Conservation (phyloP, 2,113 vertebrate genomes). For the Emydocephalus ijimae region DNA sequence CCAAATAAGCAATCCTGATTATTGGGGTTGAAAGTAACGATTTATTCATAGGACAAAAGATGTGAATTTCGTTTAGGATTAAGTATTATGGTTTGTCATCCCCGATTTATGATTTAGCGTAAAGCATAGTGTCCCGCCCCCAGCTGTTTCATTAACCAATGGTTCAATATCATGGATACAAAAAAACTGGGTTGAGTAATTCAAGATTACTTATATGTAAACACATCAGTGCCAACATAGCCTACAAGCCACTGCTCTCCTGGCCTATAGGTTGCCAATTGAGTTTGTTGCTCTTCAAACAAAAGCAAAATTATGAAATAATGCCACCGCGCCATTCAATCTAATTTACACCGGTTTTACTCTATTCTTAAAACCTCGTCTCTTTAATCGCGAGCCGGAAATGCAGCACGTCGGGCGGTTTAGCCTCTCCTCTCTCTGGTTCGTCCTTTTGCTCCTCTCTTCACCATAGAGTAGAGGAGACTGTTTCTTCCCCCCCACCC, state of each 20-base stretch:
- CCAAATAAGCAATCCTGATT: not conserved
- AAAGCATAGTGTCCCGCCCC: not conserved
- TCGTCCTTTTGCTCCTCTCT: not conserved
- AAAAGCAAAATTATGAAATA: not conserved
- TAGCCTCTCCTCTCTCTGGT: not conserved
- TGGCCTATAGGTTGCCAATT: not conserved
- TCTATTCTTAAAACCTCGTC: not conserved
- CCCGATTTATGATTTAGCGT: not conserved
- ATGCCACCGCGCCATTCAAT: not conserved
- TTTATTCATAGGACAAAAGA: not conserved
- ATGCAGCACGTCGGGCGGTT: not conserved
- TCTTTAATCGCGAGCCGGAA: not conserved
- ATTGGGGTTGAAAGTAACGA: not conserved
- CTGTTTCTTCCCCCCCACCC: not conserved
- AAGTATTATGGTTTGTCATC: not conserved
- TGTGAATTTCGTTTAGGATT: not conserved
- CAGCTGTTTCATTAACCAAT: not conserved
- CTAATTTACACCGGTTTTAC: not conserved
- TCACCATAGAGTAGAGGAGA: slow-evolving; percentile 36
- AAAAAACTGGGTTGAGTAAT: not conserved
- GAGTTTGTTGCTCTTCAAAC: not conserved
- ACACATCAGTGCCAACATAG: not conserved
- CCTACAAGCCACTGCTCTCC: not conserved
- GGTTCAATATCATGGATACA: not conserved
- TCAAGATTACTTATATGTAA: not conserved